Percentiles rank a stretch among this genome's conserved stretches.
phyloP scores from a whole-genome alignment of 2,113 vertebrate genomes.

The Capreolus pygargus region DNA sequence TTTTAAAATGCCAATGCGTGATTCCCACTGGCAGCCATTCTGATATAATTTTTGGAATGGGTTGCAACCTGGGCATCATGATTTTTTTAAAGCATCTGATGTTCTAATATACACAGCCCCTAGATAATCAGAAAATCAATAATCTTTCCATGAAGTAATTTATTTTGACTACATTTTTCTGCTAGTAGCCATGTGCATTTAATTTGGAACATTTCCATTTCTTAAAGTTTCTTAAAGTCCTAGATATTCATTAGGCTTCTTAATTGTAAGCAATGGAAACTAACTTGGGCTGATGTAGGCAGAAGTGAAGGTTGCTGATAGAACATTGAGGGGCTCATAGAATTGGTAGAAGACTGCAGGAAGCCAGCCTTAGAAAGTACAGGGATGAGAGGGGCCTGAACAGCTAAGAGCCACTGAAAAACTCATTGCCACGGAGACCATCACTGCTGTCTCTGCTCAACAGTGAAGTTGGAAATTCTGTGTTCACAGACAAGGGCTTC shows the following conservation, averaged over 20 bases:
- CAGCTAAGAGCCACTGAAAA: not conserved
- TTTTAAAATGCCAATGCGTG: not conserved
- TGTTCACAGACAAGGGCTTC: not conserved
- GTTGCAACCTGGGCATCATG: not conserved
- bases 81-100: not conserved
- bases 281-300: not conserved
- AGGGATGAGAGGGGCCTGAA: not conserved
- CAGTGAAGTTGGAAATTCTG: not conserved
- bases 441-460: not conserved
- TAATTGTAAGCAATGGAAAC: constrained; percentile 1
- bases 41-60: not conserved
- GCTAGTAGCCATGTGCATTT: not conserved
- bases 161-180: not conserved
- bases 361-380: not conserved
- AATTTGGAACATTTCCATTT: not conserved
- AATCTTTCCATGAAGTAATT: not conserved
- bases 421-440: not conserved
- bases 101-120: not conserved
- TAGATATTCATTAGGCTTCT: not conserved
- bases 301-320: constrained; percentile 1
- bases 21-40: not conserved
- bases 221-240: not conserved
- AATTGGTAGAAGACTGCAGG: constrained; percentile 1
- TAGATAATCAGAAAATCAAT: not conserved
- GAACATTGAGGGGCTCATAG: not conserved